Percentiles rank a stretch among this genome's conserved stretches.
Evolutionary conservation across 1,140 invertebrate species (phyloP).

Genomic region (Branchinecta lynchi): DNA sequence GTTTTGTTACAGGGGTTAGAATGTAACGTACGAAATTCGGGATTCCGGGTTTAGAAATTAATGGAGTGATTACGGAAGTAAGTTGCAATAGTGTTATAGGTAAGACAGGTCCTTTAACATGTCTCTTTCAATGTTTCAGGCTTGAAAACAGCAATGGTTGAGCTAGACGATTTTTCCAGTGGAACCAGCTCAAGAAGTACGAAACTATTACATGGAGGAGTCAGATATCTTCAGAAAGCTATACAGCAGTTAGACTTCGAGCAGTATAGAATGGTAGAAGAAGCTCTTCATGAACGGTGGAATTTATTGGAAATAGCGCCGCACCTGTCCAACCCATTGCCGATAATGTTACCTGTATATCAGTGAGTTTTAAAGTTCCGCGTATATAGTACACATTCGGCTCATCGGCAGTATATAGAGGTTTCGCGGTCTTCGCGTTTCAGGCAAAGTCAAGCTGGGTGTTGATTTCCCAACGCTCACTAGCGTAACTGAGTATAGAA

Average conservation of each 20-base stretch:
- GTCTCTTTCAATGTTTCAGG: slow-evolving; percentile 38
- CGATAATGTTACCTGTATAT: slow-evolving; percentile 97
- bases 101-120: slow-evolving; percentile 10
- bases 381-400: too few relatives aligned
- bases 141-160: slow-evolving; percentile 87
- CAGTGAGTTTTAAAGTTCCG: slow-evolving; percentile 45
- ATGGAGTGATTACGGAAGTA: too few relatives aligned
- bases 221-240: slow-evolving; percentile 93
- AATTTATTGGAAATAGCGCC: slow-evolving; percentile 89
- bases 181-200: slow-evolving; percentile 93
- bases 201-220: slow-evolving; percentile 98
- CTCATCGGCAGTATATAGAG: too few relatives aligned
- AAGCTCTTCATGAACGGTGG: slow-evolving; percentile 86
- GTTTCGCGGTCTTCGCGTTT: too few relatives aligned
- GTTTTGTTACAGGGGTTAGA: too few relatives aligned
- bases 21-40: too few relatives aligned
- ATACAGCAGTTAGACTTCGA: slow-evolving; percentile 82
- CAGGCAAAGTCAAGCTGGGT: too few relatives aligned
- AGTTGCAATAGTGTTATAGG: too few relatives aligned
- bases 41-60: too few relatives aligned
- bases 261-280: slow-evolving; percentile 93
- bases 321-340: slow-evolving; percentile 86
- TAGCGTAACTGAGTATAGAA: too few relatives aligned
- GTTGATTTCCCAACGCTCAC: too few relatives aligned
- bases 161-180: slow-evolving; percentile 92